These are phyloP conservation scores for Cheilinus undulatus DNA, from an alignment of 2,113 vertebrate genomes.

Conservation along the genomic window DNA sequence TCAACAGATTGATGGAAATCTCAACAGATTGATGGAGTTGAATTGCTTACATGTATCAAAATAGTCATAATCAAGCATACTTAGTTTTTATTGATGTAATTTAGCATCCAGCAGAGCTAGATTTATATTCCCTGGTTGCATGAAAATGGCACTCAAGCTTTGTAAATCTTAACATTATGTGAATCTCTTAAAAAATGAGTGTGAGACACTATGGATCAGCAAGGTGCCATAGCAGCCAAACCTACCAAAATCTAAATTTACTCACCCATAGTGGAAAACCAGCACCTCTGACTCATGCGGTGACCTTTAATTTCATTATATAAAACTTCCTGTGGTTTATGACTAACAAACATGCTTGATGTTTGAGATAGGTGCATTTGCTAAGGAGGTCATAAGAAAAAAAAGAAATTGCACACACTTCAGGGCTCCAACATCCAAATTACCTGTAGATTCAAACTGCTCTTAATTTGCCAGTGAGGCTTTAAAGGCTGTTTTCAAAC, in stretches of 20 bases:
- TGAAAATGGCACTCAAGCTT: background rate
- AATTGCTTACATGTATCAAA: too few species aligned
- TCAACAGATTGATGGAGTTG: too few species aligned
- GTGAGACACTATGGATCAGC: background rate
- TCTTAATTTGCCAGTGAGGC: too few species aligned
- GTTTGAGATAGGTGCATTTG: background rate
- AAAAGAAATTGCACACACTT: too few species aligned
- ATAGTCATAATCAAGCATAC: too few species aligned
- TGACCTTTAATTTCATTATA: background rate
- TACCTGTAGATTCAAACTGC: too few species aligned
- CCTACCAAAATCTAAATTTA: too few species aligned
- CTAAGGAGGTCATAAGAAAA: too few species aligned
- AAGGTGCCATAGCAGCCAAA: background rate
- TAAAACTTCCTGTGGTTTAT: background rate
- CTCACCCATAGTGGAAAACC: background rate
- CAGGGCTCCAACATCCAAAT: too few species aligned
- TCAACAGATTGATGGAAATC: too few species aligned
- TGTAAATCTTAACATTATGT: background rate
- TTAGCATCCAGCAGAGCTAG: background rate
- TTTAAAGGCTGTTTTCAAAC: too few species aligned
- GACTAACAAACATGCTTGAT: background rate
- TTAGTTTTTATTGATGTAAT: too few species aligned
- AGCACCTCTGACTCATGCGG: background rate
- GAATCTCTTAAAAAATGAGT: conserved; percentile 4
- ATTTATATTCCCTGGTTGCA: background rate